These are phyloP conservation scores for Entomobrya proxima DNA, from an alignment of 2,888 invertebrate species.

Conservation along the genomic window DNA sequence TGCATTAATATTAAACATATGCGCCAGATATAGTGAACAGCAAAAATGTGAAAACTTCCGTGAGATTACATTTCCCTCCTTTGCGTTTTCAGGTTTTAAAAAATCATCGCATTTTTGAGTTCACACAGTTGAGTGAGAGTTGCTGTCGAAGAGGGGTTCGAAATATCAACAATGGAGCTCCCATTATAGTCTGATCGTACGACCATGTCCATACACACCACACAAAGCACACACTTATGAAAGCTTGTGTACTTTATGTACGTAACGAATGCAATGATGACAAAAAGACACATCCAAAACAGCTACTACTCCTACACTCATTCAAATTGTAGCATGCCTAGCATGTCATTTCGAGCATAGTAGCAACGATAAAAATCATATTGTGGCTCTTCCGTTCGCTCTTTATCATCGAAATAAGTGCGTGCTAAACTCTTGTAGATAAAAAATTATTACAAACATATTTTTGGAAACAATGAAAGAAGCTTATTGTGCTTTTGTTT, in stretches of 20 bases:
- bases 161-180: background rate
- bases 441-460: conserved; percentile 53
- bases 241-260: background rate
- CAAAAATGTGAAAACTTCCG: conserved; percentile 45
- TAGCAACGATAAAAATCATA: conserved; percentile 56
- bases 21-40: background rate
- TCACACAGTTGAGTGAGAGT: conserved; percentile 49
- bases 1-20: background rate
- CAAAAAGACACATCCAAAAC: conserved; percentile 45
- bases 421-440: conserved; percentile 65
- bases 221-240: background rate
- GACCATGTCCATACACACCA: background rate
- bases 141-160: conserved; percentile 1
- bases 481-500: conserved; percentile 13
- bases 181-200: background rate
- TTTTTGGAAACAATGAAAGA: conserved; percentile 49
- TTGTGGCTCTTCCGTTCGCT: conserved; percentile 56
- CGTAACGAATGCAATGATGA: conserved; percentile 41
- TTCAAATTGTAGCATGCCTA: conserved; percentile 24
- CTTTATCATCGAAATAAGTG: conserved; percentile 47
- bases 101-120: conserved; percentile 53
- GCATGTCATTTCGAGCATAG: background rate
- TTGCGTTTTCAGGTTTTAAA: conserved; percentile 33
- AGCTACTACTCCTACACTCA: conserved; percentile 48
- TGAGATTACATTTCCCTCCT: conserved; percentile 55